Evolutionary conservation across 1,140 invertebrate genomes (phyloP).

Genomic region (Drosophila mauritiana): DNA sequence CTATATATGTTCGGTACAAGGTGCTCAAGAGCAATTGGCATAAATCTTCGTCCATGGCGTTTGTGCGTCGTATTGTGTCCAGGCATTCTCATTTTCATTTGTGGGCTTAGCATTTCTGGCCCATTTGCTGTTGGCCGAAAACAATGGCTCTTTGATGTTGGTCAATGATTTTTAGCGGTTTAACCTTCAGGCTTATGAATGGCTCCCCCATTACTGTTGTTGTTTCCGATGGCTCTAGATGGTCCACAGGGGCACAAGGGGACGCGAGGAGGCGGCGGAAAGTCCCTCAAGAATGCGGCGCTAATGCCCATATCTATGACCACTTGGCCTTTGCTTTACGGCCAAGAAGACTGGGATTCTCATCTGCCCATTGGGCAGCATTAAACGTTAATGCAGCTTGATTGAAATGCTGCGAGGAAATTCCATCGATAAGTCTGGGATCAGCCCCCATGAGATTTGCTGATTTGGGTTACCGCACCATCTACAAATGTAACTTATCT

Average conservation of each 20-base stretch:
- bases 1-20: constrained; percentile 32
- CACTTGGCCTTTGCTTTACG: constrained; percentile 34
- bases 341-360: constrained; percentile 32
- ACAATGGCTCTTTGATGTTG: constrained; percentile 76
- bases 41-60: constrained; percentile 66
- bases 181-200: constrained; percentile 80
- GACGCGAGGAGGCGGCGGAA: constrained; percentile 4
- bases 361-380: constrained; percentile 43
- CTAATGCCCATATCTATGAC: constrained; percentile 22
- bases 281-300: constrained; percentile 55
- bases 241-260: constrained; percentile 13
- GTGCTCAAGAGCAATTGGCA: constrained; percentile 74
- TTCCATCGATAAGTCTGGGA: background rate
- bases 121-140: constrained; percentile 57
- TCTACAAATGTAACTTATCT: background rate
- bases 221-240: background rate
- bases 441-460: background rate
- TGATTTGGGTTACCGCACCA: background rate
- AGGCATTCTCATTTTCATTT: constrained; percentile 43
- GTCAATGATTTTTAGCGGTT: constrained; percentile 79
- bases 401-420: constrained; percentile 40
- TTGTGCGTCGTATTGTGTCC: constrained; percentile 28
- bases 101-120: constrained; percentile 46
- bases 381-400: constrained; percentile 64
- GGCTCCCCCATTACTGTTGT: constrained; percentile 53